Percentiles rank a stretch among this genome's conserved stretches.
phyloP scores from a whole-genome alignment of 2,113 vertebrate species.

The Hemiprocne comata region DNA sequence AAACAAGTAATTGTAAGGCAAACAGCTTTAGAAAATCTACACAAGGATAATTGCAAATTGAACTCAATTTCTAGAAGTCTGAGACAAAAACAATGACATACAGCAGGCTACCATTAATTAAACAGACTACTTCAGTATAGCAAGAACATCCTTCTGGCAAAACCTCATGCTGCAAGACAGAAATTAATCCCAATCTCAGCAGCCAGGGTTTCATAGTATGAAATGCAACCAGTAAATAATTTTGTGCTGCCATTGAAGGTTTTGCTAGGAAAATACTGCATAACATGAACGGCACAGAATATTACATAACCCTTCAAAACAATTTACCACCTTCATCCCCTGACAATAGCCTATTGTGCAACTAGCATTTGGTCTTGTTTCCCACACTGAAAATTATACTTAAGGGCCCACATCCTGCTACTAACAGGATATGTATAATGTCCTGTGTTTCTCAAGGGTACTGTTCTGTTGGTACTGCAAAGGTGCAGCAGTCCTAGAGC shows the following conservation, averaged over 20 bases:
- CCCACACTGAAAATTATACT: neutral
- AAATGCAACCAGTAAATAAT: neutral
- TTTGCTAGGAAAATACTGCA: neutral
- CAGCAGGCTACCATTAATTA: conserved; percentile 35
- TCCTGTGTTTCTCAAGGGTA: neutral
- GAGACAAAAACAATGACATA: conserved; percentile 24
- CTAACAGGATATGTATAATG: neutral
- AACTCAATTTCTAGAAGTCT: neutral
- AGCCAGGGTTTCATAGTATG: neutral
- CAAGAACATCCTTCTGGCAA: conserved; percentile 36
- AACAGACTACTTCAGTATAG: neutral
- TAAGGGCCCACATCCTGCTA: neutral
- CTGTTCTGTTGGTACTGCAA: neutral
- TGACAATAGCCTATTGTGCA: neutral
- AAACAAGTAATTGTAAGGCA: neutral
- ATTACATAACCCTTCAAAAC: neutral
- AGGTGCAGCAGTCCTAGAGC: neutral
- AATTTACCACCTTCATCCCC: neutral
- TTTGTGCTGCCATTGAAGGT: neutral
- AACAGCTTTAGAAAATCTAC: conserved; percentile 12
- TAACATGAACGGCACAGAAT: neutral
- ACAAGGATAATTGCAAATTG: conserved; percentile 18
- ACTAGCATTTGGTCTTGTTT: neutral
- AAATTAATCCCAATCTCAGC: conserved; percentile 24
- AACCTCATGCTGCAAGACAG: neutral